These are phyloP conservation scores for Aegithalos caudatus DNA, from an alignment of 2,113 vertebrate species.

Conservation along the genomic window DNA sequence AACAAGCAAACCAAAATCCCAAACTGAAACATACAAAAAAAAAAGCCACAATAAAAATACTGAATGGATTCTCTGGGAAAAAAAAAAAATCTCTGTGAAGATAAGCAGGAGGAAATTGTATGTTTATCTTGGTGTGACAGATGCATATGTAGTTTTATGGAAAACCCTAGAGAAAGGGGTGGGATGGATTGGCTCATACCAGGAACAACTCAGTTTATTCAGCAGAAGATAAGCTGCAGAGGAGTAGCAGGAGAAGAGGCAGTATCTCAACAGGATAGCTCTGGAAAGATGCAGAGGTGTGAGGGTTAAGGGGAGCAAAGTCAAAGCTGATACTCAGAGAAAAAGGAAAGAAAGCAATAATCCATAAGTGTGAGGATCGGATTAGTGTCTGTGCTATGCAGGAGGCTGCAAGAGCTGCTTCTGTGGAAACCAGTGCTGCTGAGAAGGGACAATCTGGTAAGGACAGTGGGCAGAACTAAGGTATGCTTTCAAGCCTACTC, in stretches of 20 bases:
- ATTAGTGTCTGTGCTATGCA: not conserved
- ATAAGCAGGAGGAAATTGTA: not conserved
- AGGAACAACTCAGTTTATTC: not conserved
- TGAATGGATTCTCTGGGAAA: not conserved
- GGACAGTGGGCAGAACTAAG: not conserved
- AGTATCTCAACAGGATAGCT: not conserved
- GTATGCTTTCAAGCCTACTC: not conserved
- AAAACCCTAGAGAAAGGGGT: not conserved
- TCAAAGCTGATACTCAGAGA: not conserved
- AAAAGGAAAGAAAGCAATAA: not conserved
- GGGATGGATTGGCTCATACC: not conserved
- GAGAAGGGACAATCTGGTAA: not conserved
- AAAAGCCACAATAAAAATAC: not conserved
- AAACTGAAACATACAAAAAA: not conserved
- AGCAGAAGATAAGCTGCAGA: not conserved
- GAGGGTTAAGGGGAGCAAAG: not conserved
- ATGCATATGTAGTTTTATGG: not conserved
- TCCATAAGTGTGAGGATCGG: accelerated
- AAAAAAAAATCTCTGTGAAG: not conserved
- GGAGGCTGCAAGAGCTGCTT: not conserved
- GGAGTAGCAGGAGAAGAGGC: not conserved
- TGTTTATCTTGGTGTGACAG: not conserved
- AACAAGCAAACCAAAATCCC: not conserved
- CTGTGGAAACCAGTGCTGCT: not conserved
- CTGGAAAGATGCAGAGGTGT: not conserved